phyloP scores from a whole-genome alignment of 2,113 vertebrate species.

The Callionymus lyra region DNA sequence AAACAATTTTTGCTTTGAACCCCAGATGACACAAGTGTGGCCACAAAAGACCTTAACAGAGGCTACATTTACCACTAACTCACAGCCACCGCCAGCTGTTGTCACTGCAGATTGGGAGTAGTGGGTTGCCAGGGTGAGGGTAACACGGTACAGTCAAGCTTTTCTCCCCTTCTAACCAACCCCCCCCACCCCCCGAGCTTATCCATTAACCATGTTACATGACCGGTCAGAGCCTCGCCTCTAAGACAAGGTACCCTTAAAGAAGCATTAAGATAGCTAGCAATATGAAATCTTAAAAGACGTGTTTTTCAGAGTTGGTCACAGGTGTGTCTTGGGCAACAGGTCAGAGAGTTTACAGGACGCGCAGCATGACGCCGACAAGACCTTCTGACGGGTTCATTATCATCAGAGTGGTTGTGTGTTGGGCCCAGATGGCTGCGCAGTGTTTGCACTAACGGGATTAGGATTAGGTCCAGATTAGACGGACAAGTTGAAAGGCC shows the following conservation, averaged over 20 bases:
- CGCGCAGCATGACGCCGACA: slow-evolving; percentile 5
- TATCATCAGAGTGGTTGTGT: slow-evolving; percentile 36
- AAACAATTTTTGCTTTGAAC: too few species aligned
- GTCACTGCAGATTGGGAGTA: neutral
- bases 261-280: too few species aligned
- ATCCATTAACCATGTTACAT: slow-evolving; percentile 42
- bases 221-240: neutral
- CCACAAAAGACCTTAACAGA: too few species aligned
- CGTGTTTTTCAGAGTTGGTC: too few species aligned
- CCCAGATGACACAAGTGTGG: too few species aligned
- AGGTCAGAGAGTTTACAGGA: slow-evolving; percentile 6
- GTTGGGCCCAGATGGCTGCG: slow-evolving; percentile 52
- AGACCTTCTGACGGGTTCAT: slow-evolving; percentile 47
- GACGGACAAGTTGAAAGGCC: slow-evolving; percentile 40
- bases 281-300: too few species aligned
- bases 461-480: slow-evolving; percentile 62
- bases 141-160: slow-evolving; percentile 11
- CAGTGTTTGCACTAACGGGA: slow-evolving; percentile 54
- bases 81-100: too few species aligned
- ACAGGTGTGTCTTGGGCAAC: slow-evolving; percentile 10
- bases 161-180: neutral
- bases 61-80: too few species aligned
- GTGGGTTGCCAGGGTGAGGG: slow-evolving; percentile 29
- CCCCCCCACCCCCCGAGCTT: slow-evolving; percentile 11
- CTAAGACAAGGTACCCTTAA: slow-evolving; percentile 5